Percentiles rank a stretch among this genome's conserved stretches.
Evolutionary conservation across 2,888 invertebrate genomes (phyloP).

Genomic region (Scaptomyza cyrtandrae): DNA sequence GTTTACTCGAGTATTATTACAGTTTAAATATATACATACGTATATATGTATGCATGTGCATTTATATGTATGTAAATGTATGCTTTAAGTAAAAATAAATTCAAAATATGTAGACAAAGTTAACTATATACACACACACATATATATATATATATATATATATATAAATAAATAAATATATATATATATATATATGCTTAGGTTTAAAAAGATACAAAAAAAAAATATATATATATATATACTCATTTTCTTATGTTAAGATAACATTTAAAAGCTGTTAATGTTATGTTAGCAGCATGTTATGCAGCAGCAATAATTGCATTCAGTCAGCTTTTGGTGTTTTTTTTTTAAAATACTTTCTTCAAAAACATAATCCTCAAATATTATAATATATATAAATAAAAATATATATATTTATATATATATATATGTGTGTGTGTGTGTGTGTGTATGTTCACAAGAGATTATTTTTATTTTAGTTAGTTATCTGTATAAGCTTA

Average conservation of each 20-base stretch:
- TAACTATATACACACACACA: background rate
- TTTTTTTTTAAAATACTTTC: background rate
- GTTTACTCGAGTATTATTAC: conserved; percentile 5
- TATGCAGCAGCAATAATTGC: conserved; percentile 1
- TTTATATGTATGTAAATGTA: conserved; percentile 47
- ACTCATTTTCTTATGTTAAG: background rate
- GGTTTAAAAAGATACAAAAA: background rate
- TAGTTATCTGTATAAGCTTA: background rate
- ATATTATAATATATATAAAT: background rate
- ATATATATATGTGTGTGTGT: too few relatives aligned
- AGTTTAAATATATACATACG: conserved; percentile 1
- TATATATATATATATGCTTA: conserved; percentile 3
- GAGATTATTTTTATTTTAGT: background rate
- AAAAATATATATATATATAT: conserved; percentile 1
- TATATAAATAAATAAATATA: conserved; percentile 9
- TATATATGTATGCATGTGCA: conserved; percentile 22
- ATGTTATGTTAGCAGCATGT: background rate
- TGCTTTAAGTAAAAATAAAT: conserved; percentile 16
- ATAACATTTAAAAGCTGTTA: background rate
- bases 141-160: background rate
- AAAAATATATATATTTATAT: too few relatives aligned
- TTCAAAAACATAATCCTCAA: background rate
- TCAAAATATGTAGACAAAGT: conserved; percentile 17
- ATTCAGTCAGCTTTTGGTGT: conserved; percentile 34
- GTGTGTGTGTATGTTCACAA: background rate